Base-by-base conservation (phyloP, 2,113 vertebrate species). In the Urocolius indicus region DNA sequence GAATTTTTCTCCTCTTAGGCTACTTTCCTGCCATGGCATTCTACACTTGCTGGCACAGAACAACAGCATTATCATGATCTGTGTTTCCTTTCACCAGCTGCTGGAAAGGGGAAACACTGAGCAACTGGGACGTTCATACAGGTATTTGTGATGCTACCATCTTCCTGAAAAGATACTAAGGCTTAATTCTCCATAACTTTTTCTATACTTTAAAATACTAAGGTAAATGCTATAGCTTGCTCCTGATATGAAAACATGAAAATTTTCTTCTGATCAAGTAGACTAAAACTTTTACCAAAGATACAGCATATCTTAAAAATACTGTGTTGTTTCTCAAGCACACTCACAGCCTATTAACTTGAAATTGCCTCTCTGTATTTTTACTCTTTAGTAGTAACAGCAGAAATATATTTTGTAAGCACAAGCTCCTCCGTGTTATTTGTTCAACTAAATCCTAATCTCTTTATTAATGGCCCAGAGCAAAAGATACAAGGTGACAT, bases 1-100 rank as follows among this genome's bases (percentile, higher is more conserved):
- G 19, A 54, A n/a, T 11, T 69, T 19, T n/a, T 18, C n/a, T 87
- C 63, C 43, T 29, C n/a, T 11, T 19, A 30, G 45, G 30, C n/a
- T 78, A 20, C 69, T 34, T 34, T 43, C 46, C 74, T 29, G 19
- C 27, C 38, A 27, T 1, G 6, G 23, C 66, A 52, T 8, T 49
- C 59, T 24, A 1, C 3, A 0, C 10, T 45, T 13, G 32, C 69
- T 54, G 45, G 46, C 29, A 29, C 0, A 0, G 32, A 84, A 6
- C 54, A 59, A 19, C 11, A 21, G 51, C 9, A 1, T 32, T 18
- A 45, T 46, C 1, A 0, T 15, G 66, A 19, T 17, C 32, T 27
- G 22, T 1, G 0, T 5, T 65, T 89, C 51, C 24, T 45, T 49
- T 32, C 0, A 0, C n/a, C 9, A 3, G 54, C 23, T 66, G 22